Evolutionary conservation across 2,113 vertebrate species (phyloP).

Genomic region (Tachycineta bicolor): DNA sequence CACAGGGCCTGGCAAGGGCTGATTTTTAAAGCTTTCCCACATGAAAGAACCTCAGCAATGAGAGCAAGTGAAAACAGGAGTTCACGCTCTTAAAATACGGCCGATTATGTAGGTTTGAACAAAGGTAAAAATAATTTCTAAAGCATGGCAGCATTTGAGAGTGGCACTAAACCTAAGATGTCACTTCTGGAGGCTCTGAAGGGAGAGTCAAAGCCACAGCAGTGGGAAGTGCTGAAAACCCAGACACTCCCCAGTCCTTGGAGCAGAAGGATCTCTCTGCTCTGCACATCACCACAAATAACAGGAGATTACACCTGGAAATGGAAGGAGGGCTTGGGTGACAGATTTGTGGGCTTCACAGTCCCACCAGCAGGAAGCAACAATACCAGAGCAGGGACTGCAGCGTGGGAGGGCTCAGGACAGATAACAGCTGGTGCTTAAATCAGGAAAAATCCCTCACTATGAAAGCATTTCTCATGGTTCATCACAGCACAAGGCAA

Average conservation of each 20-base stretch:
- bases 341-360: not conserved
- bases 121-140: not conserved
- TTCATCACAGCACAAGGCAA: not conserved
- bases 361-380: not conserved
- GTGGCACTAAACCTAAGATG: rapidly evolving
- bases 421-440: not conserved
- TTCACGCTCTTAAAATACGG: not conserved
- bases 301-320: not conserved
- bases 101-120: not conserved
- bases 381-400: not conserved
- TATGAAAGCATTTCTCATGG: not conserved
- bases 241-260: not conserved
- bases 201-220: not conserved
- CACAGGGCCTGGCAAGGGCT: not conserved
- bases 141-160: not conserved
- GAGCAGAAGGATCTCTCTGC: not conserved
- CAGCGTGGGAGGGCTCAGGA: not conserved
- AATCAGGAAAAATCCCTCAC: not conserved
- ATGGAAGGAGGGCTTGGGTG: not conserved
- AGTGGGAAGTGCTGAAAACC: not conserved
- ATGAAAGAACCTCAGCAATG: conserved; percentile 8
- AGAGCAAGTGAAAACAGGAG: conserved; percentile 18
- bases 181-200: not conserved
- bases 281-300: not conserved
- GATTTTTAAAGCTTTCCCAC: conserved; percentile 34